Conservation (phyloP, 2,113 vertebrate species). For the Stomatorhinus ivindoensis region DNA sequence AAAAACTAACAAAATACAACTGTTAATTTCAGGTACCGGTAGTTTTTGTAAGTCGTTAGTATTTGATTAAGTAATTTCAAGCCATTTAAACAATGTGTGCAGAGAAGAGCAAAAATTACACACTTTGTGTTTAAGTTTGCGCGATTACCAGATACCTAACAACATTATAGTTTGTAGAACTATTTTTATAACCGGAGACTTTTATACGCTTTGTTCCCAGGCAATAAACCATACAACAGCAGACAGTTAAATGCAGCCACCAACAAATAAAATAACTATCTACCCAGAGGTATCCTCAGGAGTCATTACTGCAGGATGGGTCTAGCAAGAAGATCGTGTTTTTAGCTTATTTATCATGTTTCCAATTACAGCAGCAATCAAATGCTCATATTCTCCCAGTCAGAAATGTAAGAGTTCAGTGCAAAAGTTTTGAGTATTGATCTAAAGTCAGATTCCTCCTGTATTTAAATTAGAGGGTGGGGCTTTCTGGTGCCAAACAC, state of each 20-base stretch:
- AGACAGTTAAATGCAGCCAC: background rate
- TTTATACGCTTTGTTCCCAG: background rate
- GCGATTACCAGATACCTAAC: background rate
- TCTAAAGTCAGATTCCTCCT: background rate
- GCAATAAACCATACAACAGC: constrained; percentile 16
- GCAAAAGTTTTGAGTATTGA: background rate
- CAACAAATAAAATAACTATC: constrained; percentile 16
- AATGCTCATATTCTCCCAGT: background rate
- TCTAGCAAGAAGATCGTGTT: constrained; percentile 8
- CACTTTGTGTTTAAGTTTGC: background rate
- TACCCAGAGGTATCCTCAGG: constrained; percentile 33
- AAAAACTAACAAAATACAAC: background rate
- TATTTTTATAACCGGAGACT: background rate
- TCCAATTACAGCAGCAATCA: background rate
- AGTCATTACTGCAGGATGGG: constrained; percentile 33
- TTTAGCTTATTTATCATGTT: background rate
- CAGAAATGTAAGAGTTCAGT: background rate
- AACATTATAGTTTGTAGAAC: background rate
- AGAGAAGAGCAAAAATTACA: background rate
- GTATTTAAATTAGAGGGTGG: background rate
- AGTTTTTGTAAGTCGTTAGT: background rate
- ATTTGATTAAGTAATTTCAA: background rate
- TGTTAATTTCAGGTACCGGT: background rate
- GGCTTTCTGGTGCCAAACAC: background rate
- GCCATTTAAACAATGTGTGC: background rate